Base-by-base conservation (phyloP, 2,888 invertebrate species). In the Eupithecia tripunctaria region DNA sequence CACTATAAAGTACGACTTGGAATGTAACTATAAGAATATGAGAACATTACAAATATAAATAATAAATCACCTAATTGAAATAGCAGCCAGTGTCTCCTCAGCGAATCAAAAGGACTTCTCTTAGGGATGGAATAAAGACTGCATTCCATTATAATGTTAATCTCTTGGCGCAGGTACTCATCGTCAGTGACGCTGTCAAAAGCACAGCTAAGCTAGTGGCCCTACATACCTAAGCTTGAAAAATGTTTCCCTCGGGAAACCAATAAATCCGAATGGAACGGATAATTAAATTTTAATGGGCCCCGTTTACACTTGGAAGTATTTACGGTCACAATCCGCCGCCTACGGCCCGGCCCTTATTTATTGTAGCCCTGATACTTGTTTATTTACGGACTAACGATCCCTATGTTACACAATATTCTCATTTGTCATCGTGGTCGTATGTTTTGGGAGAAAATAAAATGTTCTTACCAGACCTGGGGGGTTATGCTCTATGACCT, bases 231-330 rank as follows among this genome's bases (percentile, higher is more conserved):
- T 70, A 72, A 74, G 69, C 68, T 68, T 70, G 73, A 72, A 80
- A 80, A 83, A 82, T 80, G 79, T 80, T 85, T 85, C 84, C 84
- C 83, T 81, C 81, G 82, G 83, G 85, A 85, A 89, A 89, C 88
- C 87, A 90, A 91, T 91, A 90, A 91, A 91, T 89, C 82, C 83
- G 80, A 87, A 84, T 82, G 85, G 81, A 86, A 86, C 81, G 83
- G 84, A 86, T 88, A 88, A 89, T 90, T 91, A 91, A 87, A 88
- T 86, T 89, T 89, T 89, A 89, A 89, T 89, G 82, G 88, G 82
- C 79, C 78, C 76, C 85, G 83, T 85, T 85, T 86, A 86, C 86
- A 86, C 84, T 83, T 83, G 73, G 82, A 80, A 81, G 84, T 86
- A 89, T 90, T 89, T 89, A 89, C 83, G 87, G 83, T 79, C 84